These are phyloP conservation scores for Morelia viridis DNA, from an alignment of 2,797 vertebrate genomes.

Conservation along the genomic window DNA sequence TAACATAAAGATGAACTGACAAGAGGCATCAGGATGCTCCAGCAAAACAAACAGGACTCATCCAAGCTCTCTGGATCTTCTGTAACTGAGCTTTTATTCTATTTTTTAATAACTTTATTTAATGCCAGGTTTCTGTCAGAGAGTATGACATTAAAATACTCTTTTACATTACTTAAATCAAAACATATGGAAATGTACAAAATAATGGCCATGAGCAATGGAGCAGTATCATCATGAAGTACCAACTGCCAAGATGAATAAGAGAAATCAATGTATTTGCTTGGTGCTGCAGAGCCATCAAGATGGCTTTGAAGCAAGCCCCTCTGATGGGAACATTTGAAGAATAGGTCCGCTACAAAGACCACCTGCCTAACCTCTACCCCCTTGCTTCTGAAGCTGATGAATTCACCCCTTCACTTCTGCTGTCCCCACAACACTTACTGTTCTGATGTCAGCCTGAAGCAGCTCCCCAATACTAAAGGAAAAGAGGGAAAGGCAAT, in stretches of 20 bases:
- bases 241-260: neutral
- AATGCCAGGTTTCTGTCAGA: neutral
- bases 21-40: neutral
- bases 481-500: neutral
- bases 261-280: neutral
- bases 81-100: neutral
- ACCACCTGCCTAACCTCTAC: neutral
- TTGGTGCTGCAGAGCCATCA: neutral
- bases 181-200: neutral
- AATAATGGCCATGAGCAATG: neutral
- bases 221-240: neutral
- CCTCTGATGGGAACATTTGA: neutral
- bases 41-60: neutral
- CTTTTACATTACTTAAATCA: neutral
- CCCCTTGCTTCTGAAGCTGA: neutral
- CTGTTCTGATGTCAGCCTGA: neutral
- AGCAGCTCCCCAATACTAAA: neutral
- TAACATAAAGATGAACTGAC: neutral
- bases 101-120: neutral
- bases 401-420: neutral
- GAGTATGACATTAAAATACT: neutral
- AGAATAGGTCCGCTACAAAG: neutral
- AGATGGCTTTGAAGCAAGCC: neutral
- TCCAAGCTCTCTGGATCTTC: neutral
- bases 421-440: neutral